Percentiles rank a stretch among this genome's conserved stretches.
Conservation (phyloP, 2,888 invertebrate genomes). For the Xestia rhomboidea region DNA sequence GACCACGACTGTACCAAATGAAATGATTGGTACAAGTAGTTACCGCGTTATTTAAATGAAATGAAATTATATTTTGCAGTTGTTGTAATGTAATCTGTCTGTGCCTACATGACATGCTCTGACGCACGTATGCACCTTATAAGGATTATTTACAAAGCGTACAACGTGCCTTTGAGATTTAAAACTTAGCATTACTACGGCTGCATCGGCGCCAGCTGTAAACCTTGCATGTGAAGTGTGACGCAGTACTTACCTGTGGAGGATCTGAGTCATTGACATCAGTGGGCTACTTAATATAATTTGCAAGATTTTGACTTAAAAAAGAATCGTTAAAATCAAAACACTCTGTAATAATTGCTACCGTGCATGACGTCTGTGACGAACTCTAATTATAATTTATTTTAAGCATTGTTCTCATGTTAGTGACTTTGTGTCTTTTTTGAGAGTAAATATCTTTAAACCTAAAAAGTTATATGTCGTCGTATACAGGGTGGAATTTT, state of each 20-base stretch:
- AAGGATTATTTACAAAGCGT: conserved; percentile 24
- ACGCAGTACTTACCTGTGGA: neutral
- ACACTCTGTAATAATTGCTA: no score
- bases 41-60: no score
- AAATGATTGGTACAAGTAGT: no score
- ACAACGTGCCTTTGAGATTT: conserved; percentile 34
- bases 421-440: no score
- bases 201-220: neutral
- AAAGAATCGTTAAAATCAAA: neutral
- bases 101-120: conserved; percentile 24
- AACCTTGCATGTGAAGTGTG: neutral
- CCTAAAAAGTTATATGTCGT: neutral
- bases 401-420: no score
- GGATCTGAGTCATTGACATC: neutral
- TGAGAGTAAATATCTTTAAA: no score
- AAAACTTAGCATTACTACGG: conserved; percentile 28
- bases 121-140: conserved; percentile 18
- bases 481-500: no score
- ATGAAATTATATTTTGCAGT: neutral
- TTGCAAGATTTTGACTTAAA: neutral
- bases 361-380: no score
- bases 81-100: conserved; percentile 7
- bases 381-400: no score
- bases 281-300: neutral
- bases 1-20: no score